Evolutionary conservation across 2,113 vertebrate genomes (phyloP), one percentile per base, ranked within the genome.

Genomic region (Nibea albiflora): DNA sequence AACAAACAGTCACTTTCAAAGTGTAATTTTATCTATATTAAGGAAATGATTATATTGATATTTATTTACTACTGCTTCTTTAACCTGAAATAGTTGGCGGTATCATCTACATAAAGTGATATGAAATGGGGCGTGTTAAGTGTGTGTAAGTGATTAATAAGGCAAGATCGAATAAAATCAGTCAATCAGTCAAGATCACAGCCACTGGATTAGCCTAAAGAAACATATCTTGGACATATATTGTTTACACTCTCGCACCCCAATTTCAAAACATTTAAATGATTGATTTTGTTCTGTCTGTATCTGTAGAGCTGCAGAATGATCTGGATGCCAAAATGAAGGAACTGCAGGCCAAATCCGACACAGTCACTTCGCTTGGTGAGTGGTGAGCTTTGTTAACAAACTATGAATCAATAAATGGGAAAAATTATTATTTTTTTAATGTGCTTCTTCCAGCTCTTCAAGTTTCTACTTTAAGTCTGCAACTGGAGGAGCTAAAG

Each of bases 391-490:
- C n/a, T 22, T 31, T 16, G 11, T 39, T 22, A 16, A 1, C 47
- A 24, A 53, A 64, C 10, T 6, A 5, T 35, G 4, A 35, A 35
- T 35, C 31, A 35, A 4, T 35, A 35, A 35, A 35, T 35, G 31
- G 31, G 31, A 35, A 31, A 31, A 31, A 31, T 31, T 52, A 12
- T 20, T 50, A 52, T 35, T 20, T 15, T 53, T 74, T 24, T 4
- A 44, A 61, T 56, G 4, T 66, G 28, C 11, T 60, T 50, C 19
- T 80, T 68, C 80, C 66, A 91, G 91, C 75, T 73, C 86, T 92
- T 62, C 75, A 88, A n/a, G 9, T 92, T 75, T 88, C 86, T 9
- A 69, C 73, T 11, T 31, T 88, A 31, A 83, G 16, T 2, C 3
- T 31, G 12, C 80, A 91, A 24, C 20, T 84, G 24, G 72, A 81